Base-by-base conservation (phyloP, 2,888 invertebrate species). In the Crematogaster levior region DNA sequence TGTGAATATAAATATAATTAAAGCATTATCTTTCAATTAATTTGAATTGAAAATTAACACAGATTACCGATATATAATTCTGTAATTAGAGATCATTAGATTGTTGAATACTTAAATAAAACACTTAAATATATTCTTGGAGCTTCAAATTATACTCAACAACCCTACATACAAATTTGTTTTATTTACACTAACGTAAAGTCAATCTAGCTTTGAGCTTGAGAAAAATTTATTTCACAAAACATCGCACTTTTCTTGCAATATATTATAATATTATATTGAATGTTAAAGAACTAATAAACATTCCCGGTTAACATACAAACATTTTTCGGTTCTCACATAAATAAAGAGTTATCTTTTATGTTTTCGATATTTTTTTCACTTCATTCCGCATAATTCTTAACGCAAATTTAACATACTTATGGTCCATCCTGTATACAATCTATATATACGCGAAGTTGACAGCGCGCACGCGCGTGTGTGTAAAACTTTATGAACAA, bases 401-500 rank as follows among this genome's bases (percentile, higher is more conserved):
- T 53, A 37, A 51, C 48, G 63, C 27, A 75, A 37, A 48, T 73
- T 81, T 24, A 34, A 63, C 27, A 74, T 80, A 66, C 30, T 48
- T 24, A 68, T 30, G 56, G 40, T 66, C 53, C 27, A 51, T 83
- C 48, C 48, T 51, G 53, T 75, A 61, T 56, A 68, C 43, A 48
- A 40, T 68, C 70, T 63, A 75, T 56, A 70, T 75, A 66, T 53
- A 75, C 37, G 18, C 58, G 24, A 46, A 65, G 37, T 2, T 46
- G 9, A 73, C 12, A 10, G 21, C 0, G 21, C 18, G 43, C 53
- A 40, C 56, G 2, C 37, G 56, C 10, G 46, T n/a, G n/a, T 60
- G 63, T 81, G 61, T 81, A 58, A 61, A 74, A 68, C 83, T 85
- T 88, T 86, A 91, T 87, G 88, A 90, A 91, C 86, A 87, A 84